phyloP scores from a whole-genome alignment of 2,113 vertebrate genomes.

The Pangasianodon gigas region DNA sequence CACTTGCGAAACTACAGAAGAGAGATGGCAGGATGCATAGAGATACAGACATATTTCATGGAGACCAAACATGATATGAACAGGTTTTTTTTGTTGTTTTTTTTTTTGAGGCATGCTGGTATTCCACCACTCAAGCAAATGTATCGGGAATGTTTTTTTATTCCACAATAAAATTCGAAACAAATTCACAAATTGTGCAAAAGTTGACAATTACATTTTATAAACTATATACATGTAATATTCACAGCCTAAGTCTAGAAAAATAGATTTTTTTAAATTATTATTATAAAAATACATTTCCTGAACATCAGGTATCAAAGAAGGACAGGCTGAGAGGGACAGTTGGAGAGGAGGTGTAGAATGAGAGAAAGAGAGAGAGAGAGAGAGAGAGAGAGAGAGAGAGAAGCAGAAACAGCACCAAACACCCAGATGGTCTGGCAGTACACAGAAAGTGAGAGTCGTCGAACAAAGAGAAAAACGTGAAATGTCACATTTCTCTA shows the following conservation, averaged over 20 bases:
- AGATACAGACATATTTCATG: not conserved
- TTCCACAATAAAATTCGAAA: constrained; percentile 28
- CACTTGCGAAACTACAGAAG: not conserved
- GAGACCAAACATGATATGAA: not conserved
- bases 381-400: constrained; percentile 24
- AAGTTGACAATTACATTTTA: constrained; percentile 40
- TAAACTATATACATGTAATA: constrained; percentile 39
- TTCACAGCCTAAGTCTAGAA: constrained; percentile 43
- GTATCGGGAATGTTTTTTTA: constrained; percentile 29
- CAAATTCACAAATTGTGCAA: constrained; percentile 23
- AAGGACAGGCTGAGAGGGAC: constrained; percentile 4
- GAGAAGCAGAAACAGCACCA: constrained; percentile 13
- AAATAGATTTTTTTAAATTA: constrained; percentile 35
- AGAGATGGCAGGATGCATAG: not conserved
- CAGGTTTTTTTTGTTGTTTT: not conserved
- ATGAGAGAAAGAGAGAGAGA: constrained; percentile 25
- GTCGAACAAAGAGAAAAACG: constrained; percentile 23
- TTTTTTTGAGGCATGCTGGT: not conserved
- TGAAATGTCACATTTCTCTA: constrained; percentile 38
- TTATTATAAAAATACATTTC: constrained; percentile 44
- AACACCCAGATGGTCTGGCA: constrained; percentile 45
- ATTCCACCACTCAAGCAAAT: not conserved
- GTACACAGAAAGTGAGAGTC: constrained; percentile 20
- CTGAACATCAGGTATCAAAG: constrained; percentile 23
- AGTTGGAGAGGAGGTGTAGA: not conserved